These are phyloP conservation scores for Ceratoteleas bidentatus DNA, from an alignment of 1,140 invertebrate species.

Conservation along the genomic window DNA sequence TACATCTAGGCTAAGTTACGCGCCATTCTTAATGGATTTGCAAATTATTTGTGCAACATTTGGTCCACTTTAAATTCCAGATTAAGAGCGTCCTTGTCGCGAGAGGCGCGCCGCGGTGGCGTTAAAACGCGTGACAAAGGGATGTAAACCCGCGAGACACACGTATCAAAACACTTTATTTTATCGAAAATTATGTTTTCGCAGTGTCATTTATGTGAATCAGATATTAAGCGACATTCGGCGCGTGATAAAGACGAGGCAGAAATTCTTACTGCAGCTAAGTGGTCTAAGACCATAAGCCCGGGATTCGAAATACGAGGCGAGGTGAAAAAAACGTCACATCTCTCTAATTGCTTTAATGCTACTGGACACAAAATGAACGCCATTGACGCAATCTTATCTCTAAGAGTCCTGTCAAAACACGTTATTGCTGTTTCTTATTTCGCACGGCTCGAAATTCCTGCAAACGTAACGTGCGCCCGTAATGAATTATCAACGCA, in stretches of 20 bases:
- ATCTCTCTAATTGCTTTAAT: constrained; percentile 63
- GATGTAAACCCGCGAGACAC: constrained; percentile 25
- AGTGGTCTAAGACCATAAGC: constrained; percentile 56
- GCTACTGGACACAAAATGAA: constrained; percentile 56
- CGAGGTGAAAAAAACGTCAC: constrained; percentile 37
- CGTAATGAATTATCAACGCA: constrained; percentile 37
- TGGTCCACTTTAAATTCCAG: constrained; percentile 47
- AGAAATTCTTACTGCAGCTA: constrained; percentile 45
- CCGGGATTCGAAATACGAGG: constrained; percentile 19
- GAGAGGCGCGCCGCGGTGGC: not conserved
- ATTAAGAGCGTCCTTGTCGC: constrained; percentile 29
- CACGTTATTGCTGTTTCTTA: constrained; percentile 60
- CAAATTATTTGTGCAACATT: constrained; percentile 58
- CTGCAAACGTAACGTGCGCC: constrained; percentile 18
- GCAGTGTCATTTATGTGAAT: constrained; percentile 53
- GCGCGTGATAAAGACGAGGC: constrained; percentile 47
- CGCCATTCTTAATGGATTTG: constrained; percentile 60
- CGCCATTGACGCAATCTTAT: constrained; percentile 58
- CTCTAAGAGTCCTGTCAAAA: constrained; percentile 58
- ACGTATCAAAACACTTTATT: constrained; percentile 53
- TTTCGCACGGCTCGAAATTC: constrained; percentile 45
- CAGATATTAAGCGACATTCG: constrained; percentile 34
- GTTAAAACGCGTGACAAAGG: constrained; percentile 45
- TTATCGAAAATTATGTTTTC: constrained; percentile 59
- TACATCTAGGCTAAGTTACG: constrained; percentile 51